Conservation (phyloP, 2,888 invertebrate species). For the Xanthorhoe spadicearia region DNA sequence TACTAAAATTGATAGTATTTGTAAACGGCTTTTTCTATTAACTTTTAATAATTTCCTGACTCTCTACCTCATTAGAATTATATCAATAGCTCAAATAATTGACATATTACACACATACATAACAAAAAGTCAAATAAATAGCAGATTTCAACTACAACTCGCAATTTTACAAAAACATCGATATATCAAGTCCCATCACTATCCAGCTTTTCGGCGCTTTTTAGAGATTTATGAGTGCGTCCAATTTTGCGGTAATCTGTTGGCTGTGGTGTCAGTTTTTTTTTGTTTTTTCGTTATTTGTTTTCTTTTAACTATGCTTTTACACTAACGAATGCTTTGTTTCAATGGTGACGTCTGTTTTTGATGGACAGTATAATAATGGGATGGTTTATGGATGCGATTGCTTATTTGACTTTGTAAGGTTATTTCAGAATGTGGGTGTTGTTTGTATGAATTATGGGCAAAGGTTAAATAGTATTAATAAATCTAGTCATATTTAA, state of each 20-base stretch:
- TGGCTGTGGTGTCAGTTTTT: slow-evolving; percentile 34
- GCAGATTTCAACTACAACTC: neutral
- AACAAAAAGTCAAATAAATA: neutral
- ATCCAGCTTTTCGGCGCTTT: slow-evolving; percentile 49
- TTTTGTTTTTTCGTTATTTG: slow-evolving; percentile 17
- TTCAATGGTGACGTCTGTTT: slow-evolving; percentile 11
- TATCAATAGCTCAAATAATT: too few relatives aligned
- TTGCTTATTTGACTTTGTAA: neutral
- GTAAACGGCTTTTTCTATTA: too few relatives aligned
- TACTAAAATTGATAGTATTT: too few relatives aligned
- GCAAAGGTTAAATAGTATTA: neutral
- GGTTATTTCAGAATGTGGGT: neutral
- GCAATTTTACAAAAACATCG: slow-evolving; percentile 15
- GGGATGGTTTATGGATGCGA: slow-evolving; percentile 3
- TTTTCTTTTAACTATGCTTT: slow-evolving; percentile 21
- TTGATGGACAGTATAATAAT: slow-evolving; percentile 2
- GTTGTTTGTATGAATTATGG: neutral
- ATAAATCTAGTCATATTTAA: too few relatives aligned
- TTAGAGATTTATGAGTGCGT: slow-evolving; percentile 52
- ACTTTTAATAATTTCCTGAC: too few relatives aligned
- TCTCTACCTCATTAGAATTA: too few relatives aligned
- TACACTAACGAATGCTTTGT: slow-evolving; percentile 35
- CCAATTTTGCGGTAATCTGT: slow-evolving; percentile 52
- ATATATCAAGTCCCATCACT: slow-evolving; percentile 32
- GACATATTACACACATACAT: too few relatives aligned